Evolutionary conservation across 2,888 invertebrate species (phyloP).

Genomic region (Barypeithes pellucidus): DNA sequence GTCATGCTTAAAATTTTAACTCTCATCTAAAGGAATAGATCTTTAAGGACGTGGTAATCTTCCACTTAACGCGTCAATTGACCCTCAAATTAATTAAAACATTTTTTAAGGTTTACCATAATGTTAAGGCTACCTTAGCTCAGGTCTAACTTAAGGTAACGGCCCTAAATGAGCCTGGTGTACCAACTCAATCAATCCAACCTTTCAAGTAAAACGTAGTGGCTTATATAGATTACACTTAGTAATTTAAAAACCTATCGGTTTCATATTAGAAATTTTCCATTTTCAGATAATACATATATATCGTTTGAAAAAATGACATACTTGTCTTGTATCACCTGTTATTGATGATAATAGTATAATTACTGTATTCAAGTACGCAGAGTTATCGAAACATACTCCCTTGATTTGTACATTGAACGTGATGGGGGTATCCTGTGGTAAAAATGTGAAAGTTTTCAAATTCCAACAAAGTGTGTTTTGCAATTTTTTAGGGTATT

Average conservation of each 20-base stretch:
- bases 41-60: too few species aligned
- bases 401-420: not conserved
- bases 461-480: conserved; percentile 2
- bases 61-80: too few species aligned
- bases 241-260: conserved; percentile 33
- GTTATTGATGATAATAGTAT: conserved; percentile 3
- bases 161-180: too few species aligned
- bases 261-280: conserved; percentile 35
- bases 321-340: conserved; percentile 9
- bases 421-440: not conserved
- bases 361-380: not conserved
- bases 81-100: too few species aligned
- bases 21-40: too few species aligned
- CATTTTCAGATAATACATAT: conserved; percentile 3
- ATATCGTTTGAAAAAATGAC: conserved; percentile 9
- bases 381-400: not conserved
- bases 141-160: too few species aligned
- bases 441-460: not conserved
- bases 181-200: conserved; percentile 2
- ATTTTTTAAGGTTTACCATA: too few species aligned
- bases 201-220: conserved; percentile 37
- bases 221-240: conserved; percentile 45
- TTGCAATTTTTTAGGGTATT: not conserved
- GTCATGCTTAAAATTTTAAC: too few species aligned
- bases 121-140: too few species aligned